phyloP scores from a whole-genome alignment of 2,113 vertebrate species.

The Smithornis capensis region DNA sequence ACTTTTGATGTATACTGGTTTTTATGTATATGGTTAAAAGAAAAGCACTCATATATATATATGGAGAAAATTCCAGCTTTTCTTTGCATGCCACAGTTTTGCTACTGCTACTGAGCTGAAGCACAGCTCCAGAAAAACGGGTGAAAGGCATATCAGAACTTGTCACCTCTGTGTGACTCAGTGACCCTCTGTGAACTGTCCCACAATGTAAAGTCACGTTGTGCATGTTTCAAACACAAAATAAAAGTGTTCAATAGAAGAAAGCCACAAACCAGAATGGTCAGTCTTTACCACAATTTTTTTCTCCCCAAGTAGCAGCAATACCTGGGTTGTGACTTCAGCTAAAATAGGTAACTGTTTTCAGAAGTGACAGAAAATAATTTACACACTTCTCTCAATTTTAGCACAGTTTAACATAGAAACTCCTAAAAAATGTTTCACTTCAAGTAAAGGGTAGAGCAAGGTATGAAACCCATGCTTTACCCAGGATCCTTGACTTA shows the following conservation, averaged over 20 bases:
- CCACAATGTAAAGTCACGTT: background rate
- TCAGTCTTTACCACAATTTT: background rate
- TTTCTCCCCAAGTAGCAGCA: background rate
- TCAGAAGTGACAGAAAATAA: background rate
- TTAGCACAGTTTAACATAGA: background rate
- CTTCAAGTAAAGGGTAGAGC: background rate
- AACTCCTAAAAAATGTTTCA: background rate
- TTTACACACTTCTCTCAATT: background rate
- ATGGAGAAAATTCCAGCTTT: background rate
- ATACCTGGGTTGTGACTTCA: background rate
- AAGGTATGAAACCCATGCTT: rapidly evolving
- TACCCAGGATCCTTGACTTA: background rate
- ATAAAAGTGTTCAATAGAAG: background rate
- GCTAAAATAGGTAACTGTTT: background rate
- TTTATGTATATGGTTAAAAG: background rate
- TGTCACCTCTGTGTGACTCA: background rate
- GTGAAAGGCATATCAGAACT: background rate
- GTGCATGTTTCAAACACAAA: background rate
- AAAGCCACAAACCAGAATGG: background rate
- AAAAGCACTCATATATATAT: background rate
- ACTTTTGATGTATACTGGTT: background rate
- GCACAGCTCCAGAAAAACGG: background rate
- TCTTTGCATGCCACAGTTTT: background rate
- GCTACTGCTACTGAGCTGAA: background rate
- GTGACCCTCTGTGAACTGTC: background rate